Base-by-base conservation (phyloP, 2,797 vertebrate species). In the Florisuga fusca region DNA sequence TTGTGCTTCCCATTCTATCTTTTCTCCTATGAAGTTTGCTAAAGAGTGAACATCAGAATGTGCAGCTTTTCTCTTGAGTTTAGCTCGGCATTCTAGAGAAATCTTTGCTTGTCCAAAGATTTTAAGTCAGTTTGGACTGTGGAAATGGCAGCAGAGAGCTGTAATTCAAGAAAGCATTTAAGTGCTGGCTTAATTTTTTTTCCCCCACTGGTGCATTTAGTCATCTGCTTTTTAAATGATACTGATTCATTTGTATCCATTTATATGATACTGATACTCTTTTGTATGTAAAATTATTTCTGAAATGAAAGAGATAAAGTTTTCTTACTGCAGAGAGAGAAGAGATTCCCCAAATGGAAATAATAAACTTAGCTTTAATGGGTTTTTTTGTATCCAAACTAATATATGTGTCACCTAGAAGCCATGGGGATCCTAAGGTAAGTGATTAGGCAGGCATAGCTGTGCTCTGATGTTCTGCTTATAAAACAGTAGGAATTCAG, bases 141-240 rank as follows among this genome's bases (percentile, higher is more conserved):
- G 23, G 55, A 83, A 81, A 87, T 81, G 22, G 31, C 58, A 78
- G 11, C 57, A 59, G 34, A 41, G 71, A 69, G 34, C 54, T 67
- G 57, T 19, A 74, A 75, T 73, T 94, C 58, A 66, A 72, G 72
- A 78, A 58, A 58, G 11, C 41, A 45, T 94, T 88, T 88, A 75
- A 92, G 46, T 58, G 23, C 50, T 62, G 79, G n/a, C 43, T 93
- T 95, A 81, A 89, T 85, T 89, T 95, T 94, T 27, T 81, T 93
- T 91, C 82, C 73, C 76, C 76, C 76, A 62, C 23, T 55, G 59
- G 62, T 34, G 57, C 2, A 0, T 87, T 90, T 95, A 64, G 83
- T 89, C 46, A 9, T 72, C 19, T 85, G n/a, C 51, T 93, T 95
- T 95, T 78, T 78, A 68, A 61, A 57, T 51, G 79, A 63, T 83